Evolutionary conservation across 1,140 invertebrate species (phyloP).

Genomic region (Luehdorfia chinensis): DNA sequence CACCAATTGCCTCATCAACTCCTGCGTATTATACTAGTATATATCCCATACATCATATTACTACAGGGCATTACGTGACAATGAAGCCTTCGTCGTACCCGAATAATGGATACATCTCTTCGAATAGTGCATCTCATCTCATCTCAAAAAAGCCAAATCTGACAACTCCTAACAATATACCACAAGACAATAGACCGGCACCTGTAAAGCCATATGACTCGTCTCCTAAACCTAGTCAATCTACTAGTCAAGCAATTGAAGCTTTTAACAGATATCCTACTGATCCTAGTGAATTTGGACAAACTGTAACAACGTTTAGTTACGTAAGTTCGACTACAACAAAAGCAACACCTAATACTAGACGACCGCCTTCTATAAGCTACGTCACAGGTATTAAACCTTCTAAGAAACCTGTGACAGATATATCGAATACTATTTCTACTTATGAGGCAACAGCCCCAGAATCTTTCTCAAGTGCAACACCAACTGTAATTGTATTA

Average conservation of each 20-base stretch:
- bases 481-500: constrained; percentile 85
- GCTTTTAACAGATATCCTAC: constrained; percentile 66
- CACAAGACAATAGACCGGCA: constrained; percentile 37
- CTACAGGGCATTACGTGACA: constrained; percentile 63
- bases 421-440: constrained; percentile 34
- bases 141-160: constrained; percentile 27
- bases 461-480: constrained; percentile 77
- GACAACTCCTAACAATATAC: constrained; percentile 53
- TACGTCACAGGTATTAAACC: constrained; percentile 78
- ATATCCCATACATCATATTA: constrained; percentile 55
- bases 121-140: constrained; percentile 20
- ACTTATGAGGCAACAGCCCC: constrained; percentile 42
- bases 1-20: constrained; percentile 46
- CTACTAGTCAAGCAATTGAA: constrained; percentile 61
- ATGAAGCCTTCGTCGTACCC: constrained; percentile 50
- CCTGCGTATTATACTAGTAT: constrained; percentile 71
- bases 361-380: constrained; percentile 77
- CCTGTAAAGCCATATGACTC: constrained; percentile 39
- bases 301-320: constrained; percentile 62
- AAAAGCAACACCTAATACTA: constrained; percentile 42
- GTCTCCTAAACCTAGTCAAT: constrained; percentile 55
- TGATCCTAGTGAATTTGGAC: constrained; percentile 56
- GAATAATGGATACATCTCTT: constrained; percentile 21
- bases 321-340: constrained; percentile 65
- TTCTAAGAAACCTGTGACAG: constrained; percentile 59